These are phyloP conservation scores for Glaucidium brasilianum DNA, from an alignment of 2,113 vertebrate species.

Conservation along the genomic window DNA sequence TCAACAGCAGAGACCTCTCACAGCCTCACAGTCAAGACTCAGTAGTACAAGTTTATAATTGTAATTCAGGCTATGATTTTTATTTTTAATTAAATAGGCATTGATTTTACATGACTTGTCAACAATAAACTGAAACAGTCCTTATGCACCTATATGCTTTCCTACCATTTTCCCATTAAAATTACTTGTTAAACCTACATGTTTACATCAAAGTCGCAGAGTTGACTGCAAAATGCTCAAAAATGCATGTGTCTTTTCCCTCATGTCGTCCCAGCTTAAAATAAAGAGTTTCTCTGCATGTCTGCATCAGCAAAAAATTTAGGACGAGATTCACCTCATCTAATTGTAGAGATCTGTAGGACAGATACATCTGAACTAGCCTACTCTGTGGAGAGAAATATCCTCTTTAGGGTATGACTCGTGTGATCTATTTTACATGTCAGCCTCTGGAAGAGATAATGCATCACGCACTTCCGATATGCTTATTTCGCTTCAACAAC, in stretches of 20 bases:
- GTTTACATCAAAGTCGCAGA: background rate
- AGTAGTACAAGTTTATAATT: background rate
- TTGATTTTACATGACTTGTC: background rate
- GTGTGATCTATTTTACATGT: background rate
- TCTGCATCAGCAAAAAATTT: background rate
- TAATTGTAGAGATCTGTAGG: background rate
- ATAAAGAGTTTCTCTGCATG: fast-evolving
- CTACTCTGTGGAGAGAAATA: background rate
- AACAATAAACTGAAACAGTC: background rate
- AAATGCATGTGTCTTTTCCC: background rate
- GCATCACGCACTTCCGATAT: background rate
- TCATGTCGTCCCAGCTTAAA: background rate
- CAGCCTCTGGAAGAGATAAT: fast-evolving
- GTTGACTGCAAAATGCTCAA: background rate
- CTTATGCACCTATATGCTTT: background rate
- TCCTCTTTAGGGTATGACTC: background rate
- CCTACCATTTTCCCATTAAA: background rate
- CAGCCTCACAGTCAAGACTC: background rate
- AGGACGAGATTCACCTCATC: background rate
- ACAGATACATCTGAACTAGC: background rate
- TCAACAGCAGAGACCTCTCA: background rate
- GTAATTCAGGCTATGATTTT: background rate
- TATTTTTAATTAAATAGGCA: background rate
- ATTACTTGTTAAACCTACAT: background rate
- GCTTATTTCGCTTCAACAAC: background rate